Base-by-base conservation (phyloP, 2,888 invertebrate genomes). In the Melangyna quadrimaculata region DNA sequence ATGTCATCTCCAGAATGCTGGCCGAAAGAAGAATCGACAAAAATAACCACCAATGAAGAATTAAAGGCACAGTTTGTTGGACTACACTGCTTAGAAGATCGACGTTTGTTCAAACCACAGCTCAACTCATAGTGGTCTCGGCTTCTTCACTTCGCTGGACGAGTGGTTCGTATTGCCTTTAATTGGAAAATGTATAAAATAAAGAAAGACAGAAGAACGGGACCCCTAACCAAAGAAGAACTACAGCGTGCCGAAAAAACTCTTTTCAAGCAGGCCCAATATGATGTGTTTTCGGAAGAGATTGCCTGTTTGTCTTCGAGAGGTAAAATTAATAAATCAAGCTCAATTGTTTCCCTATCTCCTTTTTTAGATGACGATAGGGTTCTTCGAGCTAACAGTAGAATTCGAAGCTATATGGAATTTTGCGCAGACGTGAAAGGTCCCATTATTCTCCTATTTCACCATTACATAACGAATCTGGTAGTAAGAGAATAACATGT, bases 61-160 rank as follows among this genome's bases (percentile, higher is more conserved):
- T 53, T 69, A 10, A 69, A 69, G 37, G 67, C 67, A 14, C 51
- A 69, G 67, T 69, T 69, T 22, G 51, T 53, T 37, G 67, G 53
- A 51, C 29, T 69, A 37, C 29, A 35, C 12, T 27, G n/a, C 22
- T 43, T 5, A n/a, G 40, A n/a, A 10, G 43, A 43, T 27, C 32
- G 19, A 24, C 37, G 43, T 24, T 4, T 43, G 9, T 43, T 61
- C 40, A 19, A 27, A 37, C 51, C 69, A n/a, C 32, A 69, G 22
- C n/a, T 35, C 2, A 53, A 35, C 17, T 51, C 51, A 19, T 22
- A 53, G 7, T 35, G 69, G 51, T 37, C 19, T 27, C 53, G 69
- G 24, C 69, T 53, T 43, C 27, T 61, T 17, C 27, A 40, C 6
- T 17, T 12, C 9, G 12, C 61, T 27, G 27, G 22, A 27, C 17